A percentile compares a stretch with the other conserved stretches of the same genome.
phyloP scores from a whole-genome alignment of 2,888 invertebrate genomes.

The Axea sp. region DNA sequence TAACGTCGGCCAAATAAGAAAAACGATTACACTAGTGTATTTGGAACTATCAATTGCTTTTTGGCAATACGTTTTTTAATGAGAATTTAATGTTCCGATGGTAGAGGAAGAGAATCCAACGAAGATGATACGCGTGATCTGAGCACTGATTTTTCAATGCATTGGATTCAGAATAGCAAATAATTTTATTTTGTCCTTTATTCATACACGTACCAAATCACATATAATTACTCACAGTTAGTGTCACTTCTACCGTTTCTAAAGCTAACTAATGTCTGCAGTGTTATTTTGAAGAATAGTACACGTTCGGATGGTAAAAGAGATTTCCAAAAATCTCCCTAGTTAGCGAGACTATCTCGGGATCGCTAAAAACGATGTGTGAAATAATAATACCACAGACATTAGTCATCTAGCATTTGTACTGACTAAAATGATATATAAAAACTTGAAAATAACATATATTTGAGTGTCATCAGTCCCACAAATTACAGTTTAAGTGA shows the following conservation, averaged over 20 bases:
- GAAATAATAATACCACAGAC: constrained; percentile 9
- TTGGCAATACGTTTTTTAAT: constrained; percentile 17
- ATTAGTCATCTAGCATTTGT: constrained; percentile 49
- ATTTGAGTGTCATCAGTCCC: constrained; percentile 44
- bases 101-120: constrained; percentile 14
- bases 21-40: constrained; percentile 6
- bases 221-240: constrained; percentile 41
- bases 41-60: constrained; percentile 30
- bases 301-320: constrained; percentile 8
- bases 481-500: constrained; percentile 47
- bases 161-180: constrained; percentile 20
- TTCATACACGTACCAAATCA: constrained; percentile 13
- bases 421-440: constrained; percentile 45
- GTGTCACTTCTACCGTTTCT: constrained; percentile 35
- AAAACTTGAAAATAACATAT: constrained; percentile 6
- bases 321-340: background rate
- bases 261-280: constrained; percentile 22
- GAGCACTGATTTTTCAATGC: constrained; percentile 10
- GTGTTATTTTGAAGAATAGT: constrained; percentile 3
- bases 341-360: background rate
- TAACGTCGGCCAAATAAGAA: background rate
- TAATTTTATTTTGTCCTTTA: no score
- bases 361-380: constrained; percentile 8
- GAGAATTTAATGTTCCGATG: background rate
- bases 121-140: background rate